Evolutionary conservation across 2,797 vertebrate species (phyloP).

Genomic region (Lepilemur ruficaudatus): DNA sequence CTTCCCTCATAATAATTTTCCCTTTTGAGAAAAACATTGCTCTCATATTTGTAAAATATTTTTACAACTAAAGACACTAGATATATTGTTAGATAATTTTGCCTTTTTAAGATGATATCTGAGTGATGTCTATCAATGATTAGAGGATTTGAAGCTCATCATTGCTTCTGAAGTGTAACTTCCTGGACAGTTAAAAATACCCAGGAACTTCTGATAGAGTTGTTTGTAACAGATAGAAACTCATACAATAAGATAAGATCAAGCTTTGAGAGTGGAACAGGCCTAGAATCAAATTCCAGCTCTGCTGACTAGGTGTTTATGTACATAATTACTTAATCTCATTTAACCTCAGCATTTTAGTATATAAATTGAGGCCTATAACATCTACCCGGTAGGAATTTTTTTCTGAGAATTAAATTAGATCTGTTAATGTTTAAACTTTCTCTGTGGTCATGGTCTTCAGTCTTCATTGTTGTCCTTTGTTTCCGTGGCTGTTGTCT

Average conservation of each 20-base stretch:
- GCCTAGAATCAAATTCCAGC: not conserved
- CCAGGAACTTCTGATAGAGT: not conserved
- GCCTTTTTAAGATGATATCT: not conserved
- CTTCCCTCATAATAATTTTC: not conserved
- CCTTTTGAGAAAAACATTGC: not conserved
- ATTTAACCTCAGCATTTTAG: not conserved
- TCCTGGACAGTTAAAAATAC: not conserved
- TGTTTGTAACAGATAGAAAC: not conserved
- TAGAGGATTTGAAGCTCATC: not conserved
- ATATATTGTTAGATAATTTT: not conserved
- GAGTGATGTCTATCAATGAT: not conserved
- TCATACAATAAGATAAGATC: not conserved
- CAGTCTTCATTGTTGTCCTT: accelerated
- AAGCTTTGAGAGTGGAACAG: not conserved
- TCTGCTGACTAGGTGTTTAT: not conserved
- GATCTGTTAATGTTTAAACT: not conserved
- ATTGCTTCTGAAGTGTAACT: not conserved
- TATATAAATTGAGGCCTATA: not conserved
- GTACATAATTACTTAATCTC: not conserved
- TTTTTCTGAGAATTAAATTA: not conserved
- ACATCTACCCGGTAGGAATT: not conserved
- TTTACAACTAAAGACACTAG: not conserved
- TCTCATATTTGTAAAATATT: not conserved
- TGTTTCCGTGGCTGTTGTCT: not conserved
- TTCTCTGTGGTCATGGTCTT: not conserved